Evolutionary conservation across 2,113 vertebrate genomes (phyloP).

Genomic region (Oreochromis spilurus): DNA sequence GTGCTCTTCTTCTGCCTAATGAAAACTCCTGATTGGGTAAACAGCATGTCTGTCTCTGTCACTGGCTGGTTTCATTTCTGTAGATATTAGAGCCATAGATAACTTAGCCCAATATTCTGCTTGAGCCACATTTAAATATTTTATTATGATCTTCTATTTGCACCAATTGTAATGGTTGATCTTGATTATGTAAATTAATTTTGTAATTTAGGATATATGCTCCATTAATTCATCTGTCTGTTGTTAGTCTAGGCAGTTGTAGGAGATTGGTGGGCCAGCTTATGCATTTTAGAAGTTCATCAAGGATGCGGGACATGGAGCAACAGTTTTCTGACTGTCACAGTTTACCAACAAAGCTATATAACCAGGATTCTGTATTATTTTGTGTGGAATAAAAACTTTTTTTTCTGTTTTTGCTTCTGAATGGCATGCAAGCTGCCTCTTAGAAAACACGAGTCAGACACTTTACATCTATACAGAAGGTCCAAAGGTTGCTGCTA

Average conservation of each 20-base stretch:
- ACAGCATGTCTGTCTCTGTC: slow-evolving; percentile 59
- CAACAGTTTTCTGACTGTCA: not conserved
- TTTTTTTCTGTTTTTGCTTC: not conserved
- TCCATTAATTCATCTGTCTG: not conserved
- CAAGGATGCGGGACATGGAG: not conserved
- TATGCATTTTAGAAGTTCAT: not conserved
- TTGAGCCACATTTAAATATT: not conserved
- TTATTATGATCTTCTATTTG: not conserved
- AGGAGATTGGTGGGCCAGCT: not conserved
- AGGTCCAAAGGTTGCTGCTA: not conserved
- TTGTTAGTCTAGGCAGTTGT: not conserved
- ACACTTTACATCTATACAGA: not conserved
- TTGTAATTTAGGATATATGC: not conserved
- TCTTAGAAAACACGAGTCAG: not conserved
- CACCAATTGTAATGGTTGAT: not conserved
- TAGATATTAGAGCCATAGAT: not conserved
- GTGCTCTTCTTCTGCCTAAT: slow-evolving; percentile 51
- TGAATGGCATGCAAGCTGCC: not conserved
- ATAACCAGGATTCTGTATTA: not conserved
- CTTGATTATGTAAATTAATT: not conserved
- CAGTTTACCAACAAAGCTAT: not conserved
- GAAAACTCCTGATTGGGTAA: slow-evolving; percentile 60
- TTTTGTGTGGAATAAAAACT: not conserved
- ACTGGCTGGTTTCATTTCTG: slow-evolving; percentile 3
- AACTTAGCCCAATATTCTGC: not conserved